These are phyloP conservation scores for Phylloscopus trochiloides DNA, from an alignment of 2,113 vertebrate species.

Conservation along the genomic window DNA sequence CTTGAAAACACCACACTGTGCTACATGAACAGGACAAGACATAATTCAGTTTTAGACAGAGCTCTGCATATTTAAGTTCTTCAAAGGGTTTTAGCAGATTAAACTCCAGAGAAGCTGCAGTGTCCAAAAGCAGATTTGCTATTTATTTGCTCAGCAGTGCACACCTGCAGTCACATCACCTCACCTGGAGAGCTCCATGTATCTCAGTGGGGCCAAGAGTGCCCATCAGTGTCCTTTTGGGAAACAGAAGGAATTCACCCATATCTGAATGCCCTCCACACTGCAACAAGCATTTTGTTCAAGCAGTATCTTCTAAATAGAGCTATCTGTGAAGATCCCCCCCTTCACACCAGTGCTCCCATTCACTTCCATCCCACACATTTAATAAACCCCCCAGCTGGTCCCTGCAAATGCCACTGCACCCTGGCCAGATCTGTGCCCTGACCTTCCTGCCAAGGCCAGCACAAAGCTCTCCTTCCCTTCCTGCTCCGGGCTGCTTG, in stretches of 20 bases:
- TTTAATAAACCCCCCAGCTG: not conserved
- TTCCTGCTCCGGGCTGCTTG: not conserved
- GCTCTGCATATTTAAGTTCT: not conserved
- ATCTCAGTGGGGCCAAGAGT: not conserved
- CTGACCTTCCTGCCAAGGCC: not conserved
- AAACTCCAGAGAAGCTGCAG: not conserved
- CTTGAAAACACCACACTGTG: not conserved
- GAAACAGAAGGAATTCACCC: not conserved
- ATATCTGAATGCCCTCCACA: not conserved
- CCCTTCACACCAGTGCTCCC: not conserved
- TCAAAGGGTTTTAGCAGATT: not conserved
- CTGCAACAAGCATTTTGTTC: not conserved
- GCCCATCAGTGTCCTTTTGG: not conserved
- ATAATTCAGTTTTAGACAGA: not conserved
- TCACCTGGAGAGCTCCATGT: rapidly evolving
- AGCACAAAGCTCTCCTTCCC: not conserved
- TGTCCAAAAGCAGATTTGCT: not conserved
- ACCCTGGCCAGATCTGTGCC: not conserved
- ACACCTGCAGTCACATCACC: not conserved
- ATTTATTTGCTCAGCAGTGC: not conserved
- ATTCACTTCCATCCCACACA: not conserved
- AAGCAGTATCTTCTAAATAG: not conserved
- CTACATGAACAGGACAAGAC: not conserved
- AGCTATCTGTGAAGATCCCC: not conserved
- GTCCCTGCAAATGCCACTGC: not conserved